Percentiles rank a stretch among this genome's conserved stretches.
phyloP scores from a whole-genome alignment of 2,113 vertebrate genomes.

The Desmodus rotundus region DNA sequence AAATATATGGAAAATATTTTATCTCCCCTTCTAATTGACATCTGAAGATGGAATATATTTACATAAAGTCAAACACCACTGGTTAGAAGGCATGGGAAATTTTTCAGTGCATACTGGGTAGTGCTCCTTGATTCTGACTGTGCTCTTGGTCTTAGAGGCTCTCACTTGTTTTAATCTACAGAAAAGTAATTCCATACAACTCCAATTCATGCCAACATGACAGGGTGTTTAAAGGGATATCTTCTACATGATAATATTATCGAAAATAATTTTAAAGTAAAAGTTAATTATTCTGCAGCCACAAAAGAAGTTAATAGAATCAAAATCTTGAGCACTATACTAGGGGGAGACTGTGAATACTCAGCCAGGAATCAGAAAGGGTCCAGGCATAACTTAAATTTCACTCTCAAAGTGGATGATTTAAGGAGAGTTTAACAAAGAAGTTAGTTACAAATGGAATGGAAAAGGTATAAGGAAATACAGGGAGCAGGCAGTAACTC shows the following conservation, averaged over 20 bases:
- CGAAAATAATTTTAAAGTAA: not conserved
- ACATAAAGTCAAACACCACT: slow-evolving; percentile 32
- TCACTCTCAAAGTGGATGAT: not conserved
- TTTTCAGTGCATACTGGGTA: not conserved
- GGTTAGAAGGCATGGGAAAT: not conserved
- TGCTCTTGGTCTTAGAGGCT: not conserved
- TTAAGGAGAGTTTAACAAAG: not conserved
- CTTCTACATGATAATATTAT: not conserved
- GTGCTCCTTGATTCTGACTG: slow-evolving; percentile 11
- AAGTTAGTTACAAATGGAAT: not conserved
- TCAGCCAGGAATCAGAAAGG: not conserved
- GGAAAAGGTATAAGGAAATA: not conserved
- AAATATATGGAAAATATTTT: not conserved
- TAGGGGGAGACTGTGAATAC: not conserved
- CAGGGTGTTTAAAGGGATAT: not conserved
- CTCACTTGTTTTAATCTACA: slow-evolving; percentile 22
- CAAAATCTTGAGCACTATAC: not conserved
- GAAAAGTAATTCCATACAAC: slow-evolving; percentile 42
- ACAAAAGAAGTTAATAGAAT: not conserved
- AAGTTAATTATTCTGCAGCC: not conserved
- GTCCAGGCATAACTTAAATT: not conserved
- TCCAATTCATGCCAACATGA: slow-evolving; percentile 10
- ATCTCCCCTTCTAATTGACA: not conserved
- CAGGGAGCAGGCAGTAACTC: not conserved
- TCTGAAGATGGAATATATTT: not conserved